These are phyloP conservation scores for Tanaodytes sp. DNA, from an alignment of 2,888 invertebrate genomes.

Conservation along the genomic window DNA sequence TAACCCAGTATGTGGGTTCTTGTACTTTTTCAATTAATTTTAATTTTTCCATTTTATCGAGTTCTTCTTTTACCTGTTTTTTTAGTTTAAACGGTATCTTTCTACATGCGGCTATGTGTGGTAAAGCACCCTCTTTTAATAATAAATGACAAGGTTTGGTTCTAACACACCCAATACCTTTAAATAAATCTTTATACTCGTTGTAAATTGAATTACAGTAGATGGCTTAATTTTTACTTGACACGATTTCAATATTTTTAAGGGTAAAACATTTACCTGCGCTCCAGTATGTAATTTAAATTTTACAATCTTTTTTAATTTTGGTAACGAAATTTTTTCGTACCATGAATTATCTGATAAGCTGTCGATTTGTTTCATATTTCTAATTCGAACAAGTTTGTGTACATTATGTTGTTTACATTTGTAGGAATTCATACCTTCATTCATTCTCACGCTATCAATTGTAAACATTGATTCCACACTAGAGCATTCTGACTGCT, in stretches of 20 bases:
- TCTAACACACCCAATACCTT: constrained; percentile 50
- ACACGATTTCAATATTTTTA: no score
- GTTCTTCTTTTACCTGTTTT: constrained; percentile 8
- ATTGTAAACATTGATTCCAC: no score
- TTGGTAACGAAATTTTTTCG: not conserved
- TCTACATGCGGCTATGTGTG: constrained; percentile 25
- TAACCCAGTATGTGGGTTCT: constrained; percentile 44
- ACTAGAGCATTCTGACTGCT: no score
- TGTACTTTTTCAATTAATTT: not conserved
- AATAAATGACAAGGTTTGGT: constrained; percentile 52
- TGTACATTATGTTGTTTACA: no score
- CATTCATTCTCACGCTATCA: no score
- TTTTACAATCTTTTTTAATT: constrained; percentile 18
- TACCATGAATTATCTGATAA: constrained; percentile 3
- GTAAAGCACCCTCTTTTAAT: constrained; percentile 46
- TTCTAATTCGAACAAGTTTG: not conserved
- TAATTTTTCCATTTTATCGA: constrained; percentile 11
- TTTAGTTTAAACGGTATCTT: constrained; percentile 48
- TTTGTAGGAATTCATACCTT: no score
- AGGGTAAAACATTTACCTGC: constrained; percentile 34
- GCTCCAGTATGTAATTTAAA: constrained; percentile 29
- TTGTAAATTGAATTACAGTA: no score
- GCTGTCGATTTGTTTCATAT: not conserved
- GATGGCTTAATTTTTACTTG: no score
- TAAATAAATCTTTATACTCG: constrained; percentile 35